Evolutionary conservation across 64 coral and sea anemone genomes (phyloP), one percentile per base, ranked within the genome.

Genomic region (Cladopsammia gracilis): DNA sequence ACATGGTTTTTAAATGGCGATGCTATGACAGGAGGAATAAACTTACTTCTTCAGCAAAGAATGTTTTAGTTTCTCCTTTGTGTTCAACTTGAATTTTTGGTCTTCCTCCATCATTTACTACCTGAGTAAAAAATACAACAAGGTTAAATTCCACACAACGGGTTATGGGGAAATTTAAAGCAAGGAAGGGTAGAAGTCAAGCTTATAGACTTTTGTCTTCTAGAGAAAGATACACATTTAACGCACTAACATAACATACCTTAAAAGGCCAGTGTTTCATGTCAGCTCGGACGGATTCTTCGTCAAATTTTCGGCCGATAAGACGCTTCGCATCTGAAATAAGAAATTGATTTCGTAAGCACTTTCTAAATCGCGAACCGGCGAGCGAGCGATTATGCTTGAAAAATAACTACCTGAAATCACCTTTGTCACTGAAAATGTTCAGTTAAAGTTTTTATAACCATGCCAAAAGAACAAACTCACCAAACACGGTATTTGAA

Each of bases 251-350:
- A n/a, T n/a, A n/a, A n/a, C n/a, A 75, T 56, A 96, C 95, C 23
- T 85, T 65, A 65, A 96, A 96, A 66, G 95, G 73, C 95, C 95
- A 96, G 60, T 96, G 90, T 71, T 96, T 96, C 95, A 89, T 93
- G 44, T 96, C 95, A 0, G 47, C 52, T 19, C 75, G 12, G 12
- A 96, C 95, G 3, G 71, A 20, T n/a, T 16, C 13, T 43, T 96
- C 95, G 24, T 93, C 79, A 77, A 22, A 96, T 70, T 73, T 68
- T 82, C 95, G 79, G 19, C 95, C 95, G 53, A 96, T 96, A 13
- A 96, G 89, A 45, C 95, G 70, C 71, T 96, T 96, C 1, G 95
- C 95, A 79, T 96, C 95, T 96, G 78, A 19, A 92, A 92, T 34
- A 34, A 34, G 13, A 75, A 95, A 81, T 48, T n/a, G 48, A 73